Conservation (phyloP, 2,113 vertebrate species). For the Syngnathus floridae region DNA sequence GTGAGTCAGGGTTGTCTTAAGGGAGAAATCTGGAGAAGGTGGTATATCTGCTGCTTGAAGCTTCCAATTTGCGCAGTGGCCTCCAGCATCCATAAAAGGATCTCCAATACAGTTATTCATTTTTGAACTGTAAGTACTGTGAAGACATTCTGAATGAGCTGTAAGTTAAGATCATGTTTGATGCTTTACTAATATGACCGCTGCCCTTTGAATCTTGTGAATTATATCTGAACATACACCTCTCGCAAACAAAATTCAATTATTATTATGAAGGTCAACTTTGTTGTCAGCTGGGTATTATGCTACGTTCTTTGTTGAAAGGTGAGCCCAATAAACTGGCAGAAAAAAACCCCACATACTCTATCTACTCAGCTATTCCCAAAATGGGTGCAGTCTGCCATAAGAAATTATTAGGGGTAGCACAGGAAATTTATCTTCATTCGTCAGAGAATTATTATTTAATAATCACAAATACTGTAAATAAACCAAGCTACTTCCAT, state of each 20-base stretch:
- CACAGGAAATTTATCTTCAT: too few relatives aligned
- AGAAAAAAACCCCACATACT: neutral
- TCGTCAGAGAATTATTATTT: too few relatives aligned
- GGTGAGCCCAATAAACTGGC: neutral
- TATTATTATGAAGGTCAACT: constrained; percentile 8
- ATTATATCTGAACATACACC: neutral
- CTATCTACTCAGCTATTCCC: neutral
- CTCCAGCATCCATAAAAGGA: too few relatives aligned
- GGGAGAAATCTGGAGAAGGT: too few relatives aligned
- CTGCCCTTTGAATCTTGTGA: neutral
- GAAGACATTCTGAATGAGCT: neutral
- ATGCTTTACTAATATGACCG: constrained; percentile 6
- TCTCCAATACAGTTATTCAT: too few relatives aligned
- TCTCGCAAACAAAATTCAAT: neutral
- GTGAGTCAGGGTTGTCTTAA: too few relatives aligned
- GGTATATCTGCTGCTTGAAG: too few relatives aligned
- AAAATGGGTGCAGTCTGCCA: neutral
- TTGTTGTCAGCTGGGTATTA: neutral
- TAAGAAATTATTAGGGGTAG: neutral
- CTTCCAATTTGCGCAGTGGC: too few relatives aligned
- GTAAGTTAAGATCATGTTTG: neutral
- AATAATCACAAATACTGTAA: too few relatives aligned
- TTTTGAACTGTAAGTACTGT: neutral
- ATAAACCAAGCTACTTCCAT: too few relatives aligned
- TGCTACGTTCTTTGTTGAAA: neutral